Base-by-base conservation (phyloP, 2,888 invertebrate species). In the Euclidia mi region DNA sequence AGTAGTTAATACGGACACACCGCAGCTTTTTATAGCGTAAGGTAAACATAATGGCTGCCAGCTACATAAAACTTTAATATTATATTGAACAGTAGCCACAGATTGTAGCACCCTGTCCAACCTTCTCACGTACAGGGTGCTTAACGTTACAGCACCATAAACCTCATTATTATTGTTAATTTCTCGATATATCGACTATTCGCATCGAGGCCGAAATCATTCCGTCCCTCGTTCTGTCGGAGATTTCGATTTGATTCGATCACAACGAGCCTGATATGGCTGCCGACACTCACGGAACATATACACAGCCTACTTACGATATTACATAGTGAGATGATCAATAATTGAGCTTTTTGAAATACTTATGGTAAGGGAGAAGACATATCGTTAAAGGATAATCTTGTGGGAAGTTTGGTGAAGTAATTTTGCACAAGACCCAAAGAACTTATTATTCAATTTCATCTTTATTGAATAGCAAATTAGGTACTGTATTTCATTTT, bases 121-220 rank as follows among this genome's bases (percentile, higher is more conserved):
- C 37, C 42, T 43, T 38, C 31, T 43, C 47, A 47, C 47, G 43
- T 60, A 52, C 51, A 62, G 50, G 15, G 37, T 53, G 49, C 58
- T 73, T 49, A 60, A 50, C 45, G 51, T 71, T 61, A 63, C 28
- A 47, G 43, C 11, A 56, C 51, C 59, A 71, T 75, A 71, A 70
- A 63, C 58, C 32, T 59, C 64, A 70, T 75, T 64, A 72, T 51
- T 60, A 68, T 65, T 68, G 70, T 70, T 67, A 67, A 63, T 75
- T 66, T 71, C 43, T 61, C 61, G 50, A 58, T 65, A 56, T 64
- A 70, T 62, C 55, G 44, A 58, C 62, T 64, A 65, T 60, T 71
- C 59, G 45, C 65, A 69, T 71, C 65, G 67, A 67, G 76, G 79
- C 55, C 77, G 52, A 67, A 72, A 38, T 56, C 73, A 71, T 73